A percentile compares a stretch with the other conserved stretches of the same genome.
These are phyloP conservation scores for Calliopum simillimum DNA, from an alignment of 2,888 invertebrate species.

Conservation along the genomic window DNA sequence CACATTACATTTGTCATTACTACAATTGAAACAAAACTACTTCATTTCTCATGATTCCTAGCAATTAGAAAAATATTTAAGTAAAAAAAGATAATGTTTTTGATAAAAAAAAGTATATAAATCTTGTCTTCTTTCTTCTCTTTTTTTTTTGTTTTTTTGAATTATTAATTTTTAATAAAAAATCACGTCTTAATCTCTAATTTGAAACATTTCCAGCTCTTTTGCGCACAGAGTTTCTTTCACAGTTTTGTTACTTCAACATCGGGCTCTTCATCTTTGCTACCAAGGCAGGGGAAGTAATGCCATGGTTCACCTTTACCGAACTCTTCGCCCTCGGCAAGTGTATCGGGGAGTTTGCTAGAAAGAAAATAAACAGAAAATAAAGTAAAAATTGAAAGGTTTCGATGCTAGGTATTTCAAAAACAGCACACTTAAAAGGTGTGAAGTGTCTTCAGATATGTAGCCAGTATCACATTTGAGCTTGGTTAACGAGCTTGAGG, in stretches of 20 bases:
- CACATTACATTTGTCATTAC: too few species aligned
- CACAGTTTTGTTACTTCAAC: constrained; percentile 17
- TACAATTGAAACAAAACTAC: too few species aligned
- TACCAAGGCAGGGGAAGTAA: constrained; percentile 66
- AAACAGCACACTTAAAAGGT: background rate
- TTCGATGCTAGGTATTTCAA: background rate
- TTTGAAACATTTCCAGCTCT: too few species aligned
- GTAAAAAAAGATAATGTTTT: constrained; percentile 24
- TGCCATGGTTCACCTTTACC: constrained; percentile 69
- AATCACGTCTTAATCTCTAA: too few species aligned
- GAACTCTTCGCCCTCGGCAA: constrained; percentile 71
- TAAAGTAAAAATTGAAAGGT: constrained; percentile 21
- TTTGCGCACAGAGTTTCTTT: background rate
- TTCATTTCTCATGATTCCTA: too few species aligned
- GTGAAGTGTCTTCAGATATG: too few species aligned
- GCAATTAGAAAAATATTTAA: background rate
- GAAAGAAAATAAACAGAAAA: constrained; percentile 46
- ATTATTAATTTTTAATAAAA: too few species aligned
- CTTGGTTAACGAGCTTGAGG: too few species aligned
- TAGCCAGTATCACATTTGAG: too few species aligned
- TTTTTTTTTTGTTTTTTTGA: too few species aligned
- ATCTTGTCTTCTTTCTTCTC: background rate
- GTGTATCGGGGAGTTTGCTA: constrained; percentile 69
- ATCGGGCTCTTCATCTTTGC: constrained; percentile 42
- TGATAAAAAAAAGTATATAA: constrained; percentile 17